Evolutionary conservation across 2,797 vertebrate species (phyloP).

Genomic region (Garrulus glandarius): DNA sequence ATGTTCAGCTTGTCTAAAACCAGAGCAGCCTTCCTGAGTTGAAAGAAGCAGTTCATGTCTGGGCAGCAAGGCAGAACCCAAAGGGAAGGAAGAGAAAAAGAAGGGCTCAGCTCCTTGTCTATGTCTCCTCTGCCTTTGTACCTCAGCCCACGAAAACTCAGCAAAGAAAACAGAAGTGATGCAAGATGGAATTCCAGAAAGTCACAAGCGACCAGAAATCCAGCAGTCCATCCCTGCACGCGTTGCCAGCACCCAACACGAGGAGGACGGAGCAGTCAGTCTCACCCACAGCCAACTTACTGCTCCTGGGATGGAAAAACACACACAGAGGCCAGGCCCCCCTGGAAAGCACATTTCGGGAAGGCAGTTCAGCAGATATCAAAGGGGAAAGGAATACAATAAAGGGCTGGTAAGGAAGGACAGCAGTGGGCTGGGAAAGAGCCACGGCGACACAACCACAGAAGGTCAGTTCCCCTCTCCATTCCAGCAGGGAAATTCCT

Average conservation of each 20-base stretch:
- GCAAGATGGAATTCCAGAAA: not conserved
- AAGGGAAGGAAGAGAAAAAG: not conserved
- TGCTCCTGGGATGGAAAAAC: not conserved
- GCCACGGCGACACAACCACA: not conserved
- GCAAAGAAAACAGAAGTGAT: not conserved
- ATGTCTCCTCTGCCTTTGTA: not conserved
- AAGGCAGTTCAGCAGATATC: not conserved
- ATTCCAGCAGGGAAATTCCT: not conserved
- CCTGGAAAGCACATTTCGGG: not conserved
- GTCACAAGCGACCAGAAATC: not conserved
- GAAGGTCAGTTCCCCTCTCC: not conserved
- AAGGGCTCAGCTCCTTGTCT: not conserved
- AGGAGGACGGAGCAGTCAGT: not conserved
- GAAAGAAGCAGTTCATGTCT: not conserved
- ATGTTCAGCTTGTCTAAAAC: not conserved
- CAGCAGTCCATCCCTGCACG: rapidly evolving
- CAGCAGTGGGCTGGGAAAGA: not conserved
- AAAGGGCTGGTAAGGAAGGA: not conserved
- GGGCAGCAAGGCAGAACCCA: not conserved
- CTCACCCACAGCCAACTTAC: not conserved
- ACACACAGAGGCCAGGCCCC: not conserved
- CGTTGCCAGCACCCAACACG: not conserved
- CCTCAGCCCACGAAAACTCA: not conserved
- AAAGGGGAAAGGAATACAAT: not conserved
- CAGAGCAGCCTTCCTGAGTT: not conserved